phyloP scores from a whole-genome alignment of 2,888 invertebrate genomes.

The Itoplectis maculator region DNA sequence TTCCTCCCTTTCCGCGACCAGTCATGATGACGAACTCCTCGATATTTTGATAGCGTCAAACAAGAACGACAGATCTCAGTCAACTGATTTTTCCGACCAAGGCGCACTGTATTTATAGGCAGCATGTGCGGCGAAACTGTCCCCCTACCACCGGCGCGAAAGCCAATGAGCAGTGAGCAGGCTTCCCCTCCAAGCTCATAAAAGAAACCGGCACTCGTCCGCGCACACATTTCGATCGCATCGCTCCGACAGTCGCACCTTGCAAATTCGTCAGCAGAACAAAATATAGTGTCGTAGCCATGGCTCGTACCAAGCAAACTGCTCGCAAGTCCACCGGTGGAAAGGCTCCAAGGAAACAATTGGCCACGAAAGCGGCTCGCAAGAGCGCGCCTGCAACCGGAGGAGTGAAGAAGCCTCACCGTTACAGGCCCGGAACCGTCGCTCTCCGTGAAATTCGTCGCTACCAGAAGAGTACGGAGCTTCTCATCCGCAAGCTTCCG shows the following conservation, averaged over 20 bases:
- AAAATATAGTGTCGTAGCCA: constrained; percentile 75
- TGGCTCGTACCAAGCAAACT: constrained; percentile 92
- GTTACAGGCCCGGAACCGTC: too few relatives aligned
- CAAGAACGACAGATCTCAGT: not conserved
- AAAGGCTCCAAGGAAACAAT: too few relatives aligned
- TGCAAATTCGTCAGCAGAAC: not conserved
- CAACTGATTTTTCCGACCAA: constrained; percentile 1
- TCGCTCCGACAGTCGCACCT: too few relatives aligned
- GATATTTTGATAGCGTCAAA: not conserved
- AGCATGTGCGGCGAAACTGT: not conserved
- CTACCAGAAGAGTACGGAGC: too few relatives aligned
- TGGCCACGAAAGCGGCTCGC: too few relatives aligned
- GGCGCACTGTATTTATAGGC: constrained; percentile 46
- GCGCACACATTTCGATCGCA: too few relatives aligned
- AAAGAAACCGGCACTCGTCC: not conserved
- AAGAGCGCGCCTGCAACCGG: too few relatives aligned
- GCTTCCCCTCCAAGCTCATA: too few relatives aligned
- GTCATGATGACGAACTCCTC: constrained; percentile 88
- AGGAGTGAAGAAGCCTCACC: too few relatives aligned
- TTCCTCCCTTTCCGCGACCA: constrained; percentile 92
- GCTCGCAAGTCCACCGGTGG: constrained; percentile 91
- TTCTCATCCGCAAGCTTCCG: too few relatives aligned
- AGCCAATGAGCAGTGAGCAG: constrained; percentile 43
- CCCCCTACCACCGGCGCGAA: constrained; percentile 19
- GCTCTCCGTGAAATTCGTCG: too few relatives aligned